A percentile compares a stretch with the other conserved stretches of the same genome.
phyloP scores from a whole-genome alignment of 2,888 invertebrate genomes.

The Microdon myrmicae region DNA sequence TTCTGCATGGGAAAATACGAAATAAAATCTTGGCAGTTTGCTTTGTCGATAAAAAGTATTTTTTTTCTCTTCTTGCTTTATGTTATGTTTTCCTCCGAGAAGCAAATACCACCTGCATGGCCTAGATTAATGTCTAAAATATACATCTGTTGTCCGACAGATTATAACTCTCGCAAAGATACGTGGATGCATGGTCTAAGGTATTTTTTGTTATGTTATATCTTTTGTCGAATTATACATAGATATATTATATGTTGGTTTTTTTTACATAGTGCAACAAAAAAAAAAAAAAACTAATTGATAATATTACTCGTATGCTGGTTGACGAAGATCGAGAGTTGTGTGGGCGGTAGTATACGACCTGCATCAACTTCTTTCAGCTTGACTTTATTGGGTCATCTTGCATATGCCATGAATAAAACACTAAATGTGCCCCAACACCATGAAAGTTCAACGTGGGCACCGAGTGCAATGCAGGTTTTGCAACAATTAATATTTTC shows the following conservation, averaged over 20 bases:
- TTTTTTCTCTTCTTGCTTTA: background rate
- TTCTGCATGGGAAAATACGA: constrained; percentile 10
- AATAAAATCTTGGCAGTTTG: constrained; percentile 32
- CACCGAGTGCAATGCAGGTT: too few species aligned
- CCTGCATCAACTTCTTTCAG: constrained; percentile 37
- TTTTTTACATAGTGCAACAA: too few species aligned
- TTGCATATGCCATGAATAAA: constrained; percentile 21
- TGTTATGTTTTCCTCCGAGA: constrained; percentile 25
- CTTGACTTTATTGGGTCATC: constrained; percentile 48
- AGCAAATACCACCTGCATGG: constrained; percentile 55
- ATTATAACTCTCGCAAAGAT: constrained; percentile 24
- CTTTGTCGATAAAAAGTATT: constrained; percentile 15
- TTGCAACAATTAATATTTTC: too few species aligned
- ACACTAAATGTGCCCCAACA: too few species aligned
- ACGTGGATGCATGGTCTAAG: constrained; percentile 14
- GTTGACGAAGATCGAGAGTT: constrained; percentile 14
- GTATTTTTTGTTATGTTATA: constrained; percentile 9
- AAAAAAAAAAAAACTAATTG: too few species aligned
- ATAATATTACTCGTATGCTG: constrained; percentile 28
- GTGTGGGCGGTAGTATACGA: constrained; percentile 26
- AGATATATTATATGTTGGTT: too few species aligned
- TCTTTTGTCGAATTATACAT: too few species aligned
- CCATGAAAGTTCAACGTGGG: too few species aligned
- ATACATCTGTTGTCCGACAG: constrained; percentile 32
- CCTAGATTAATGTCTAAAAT: constrained; percentile 46